phyloP scores from a whole-genome alignment of 2,113 vertebrate species.

The Collichthys lucidus region DNA sequence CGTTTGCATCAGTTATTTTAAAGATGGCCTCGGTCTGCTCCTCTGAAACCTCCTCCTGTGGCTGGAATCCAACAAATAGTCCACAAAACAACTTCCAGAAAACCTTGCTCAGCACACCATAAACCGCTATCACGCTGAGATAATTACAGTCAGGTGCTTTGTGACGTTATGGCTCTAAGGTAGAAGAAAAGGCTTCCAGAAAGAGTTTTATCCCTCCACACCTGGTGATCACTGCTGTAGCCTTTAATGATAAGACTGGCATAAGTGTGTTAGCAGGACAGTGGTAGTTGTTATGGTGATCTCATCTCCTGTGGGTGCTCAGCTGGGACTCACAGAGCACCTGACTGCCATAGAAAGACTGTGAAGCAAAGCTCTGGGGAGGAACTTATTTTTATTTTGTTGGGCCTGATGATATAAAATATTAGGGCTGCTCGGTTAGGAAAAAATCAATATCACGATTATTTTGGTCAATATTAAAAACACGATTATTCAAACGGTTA shows the following conservation, averaged over 20 bases:
- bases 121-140: not conserved
- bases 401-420: not conserved
- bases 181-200: not conserved
- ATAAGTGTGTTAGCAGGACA: not conserved
- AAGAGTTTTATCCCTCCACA: not conserved
- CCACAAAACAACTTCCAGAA: not conserved
- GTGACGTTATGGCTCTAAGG: not conserved
- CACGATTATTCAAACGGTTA: too few species aligned
- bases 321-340: constrained; percentile 34
- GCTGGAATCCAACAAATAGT: not conserved
- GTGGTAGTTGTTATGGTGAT: constrained; percentile 5
- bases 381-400: not conserved
- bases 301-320: not conserved
- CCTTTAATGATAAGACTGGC: not conserved
- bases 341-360: constrained; percentile 16
- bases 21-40: too few species aligned
- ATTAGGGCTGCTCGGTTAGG: too few species aligned
- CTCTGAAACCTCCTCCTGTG: not conserved
- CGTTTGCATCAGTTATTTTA: too few species aligned
- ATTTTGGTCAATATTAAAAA: too few species aligned
- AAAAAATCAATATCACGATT: too few species aligned
- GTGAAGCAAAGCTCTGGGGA: not conserved
- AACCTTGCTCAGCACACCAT: not conserved
- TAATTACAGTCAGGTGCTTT: not conserved
- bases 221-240: not conserved